phyloP scores from a whole-genome alignment of 2,113 vertebrate species.

The Himantopus leucocephalus region DNA sequence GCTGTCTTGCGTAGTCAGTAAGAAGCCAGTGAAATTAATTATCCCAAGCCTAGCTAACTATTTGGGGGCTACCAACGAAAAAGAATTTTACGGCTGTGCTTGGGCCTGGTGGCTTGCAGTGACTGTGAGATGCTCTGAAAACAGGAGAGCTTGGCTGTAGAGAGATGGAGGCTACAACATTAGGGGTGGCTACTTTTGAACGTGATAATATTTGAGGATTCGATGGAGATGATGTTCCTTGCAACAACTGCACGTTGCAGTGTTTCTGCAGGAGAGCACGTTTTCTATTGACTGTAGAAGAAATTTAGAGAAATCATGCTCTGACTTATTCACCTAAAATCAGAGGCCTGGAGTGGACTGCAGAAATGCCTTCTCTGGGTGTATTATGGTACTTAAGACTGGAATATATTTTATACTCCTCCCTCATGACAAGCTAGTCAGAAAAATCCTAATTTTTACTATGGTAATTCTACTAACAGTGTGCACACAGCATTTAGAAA shows the following conservation, averaged over 20 bases:
- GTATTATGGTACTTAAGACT: not conserved
- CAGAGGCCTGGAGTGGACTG: not conserved
- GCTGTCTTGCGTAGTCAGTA: not conserved
- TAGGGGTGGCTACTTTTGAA: not conserved
- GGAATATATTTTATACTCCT: not conserved
- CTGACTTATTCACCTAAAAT: not conserved
- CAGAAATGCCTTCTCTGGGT: not conserved
- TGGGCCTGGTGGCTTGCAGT: not conserved
- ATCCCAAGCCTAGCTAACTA: not conserved
- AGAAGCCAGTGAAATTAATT: not conserved
- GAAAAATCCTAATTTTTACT: not conserved
- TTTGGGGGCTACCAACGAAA: not conserved
- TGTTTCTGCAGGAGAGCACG: not conserved
- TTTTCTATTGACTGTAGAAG: rapidly evolving
- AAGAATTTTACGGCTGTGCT: not conserved
- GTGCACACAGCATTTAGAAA: not conserved
- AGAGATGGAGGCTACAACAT: not conserved
- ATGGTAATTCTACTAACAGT: not conserved
- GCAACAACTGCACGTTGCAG: not conserved
- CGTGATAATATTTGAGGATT: not conserved
- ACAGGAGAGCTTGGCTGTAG: not conserved
- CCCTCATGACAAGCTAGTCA: not conserved
- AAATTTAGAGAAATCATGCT: not conserved
- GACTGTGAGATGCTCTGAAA: not conserved
- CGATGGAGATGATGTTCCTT: not conserved